Percentiles rank a stretch among this genome's conserved stretches.
Conservation (phyloP, 1,140 invertebrate species). For the Eumeta japonica region DNA sequence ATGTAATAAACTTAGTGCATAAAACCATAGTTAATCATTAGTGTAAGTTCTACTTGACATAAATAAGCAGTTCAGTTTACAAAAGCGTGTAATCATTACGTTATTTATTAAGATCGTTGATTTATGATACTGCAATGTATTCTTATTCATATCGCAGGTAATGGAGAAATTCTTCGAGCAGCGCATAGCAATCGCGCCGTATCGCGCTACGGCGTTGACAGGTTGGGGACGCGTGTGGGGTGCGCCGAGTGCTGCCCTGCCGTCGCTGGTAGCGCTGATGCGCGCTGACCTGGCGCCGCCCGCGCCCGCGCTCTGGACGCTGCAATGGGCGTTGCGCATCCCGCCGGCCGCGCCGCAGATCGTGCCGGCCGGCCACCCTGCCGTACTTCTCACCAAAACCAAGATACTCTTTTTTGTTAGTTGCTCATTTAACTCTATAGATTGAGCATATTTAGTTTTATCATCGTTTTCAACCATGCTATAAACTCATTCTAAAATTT, state of each 20-base stretch:
- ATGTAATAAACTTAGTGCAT: no score
- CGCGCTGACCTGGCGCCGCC: conserved; percentile 41
- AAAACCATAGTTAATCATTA: no score
- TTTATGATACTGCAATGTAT: no score
- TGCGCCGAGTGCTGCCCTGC: conserved; percentile 79
- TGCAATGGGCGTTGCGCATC: conserved; percentile 88
- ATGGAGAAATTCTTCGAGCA: conserved; percentile 92
- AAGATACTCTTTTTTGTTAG: conserved; percentile 90
- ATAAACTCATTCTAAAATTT: background rate
- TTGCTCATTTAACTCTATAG: conserved; percentile 15
- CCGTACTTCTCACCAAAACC: conserved; percentile 76
- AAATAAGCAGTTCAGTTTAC: no score
- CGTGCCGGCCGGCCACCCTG: conserved; percentile 80
- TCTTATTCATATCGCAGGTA: conserved; percentile 60
- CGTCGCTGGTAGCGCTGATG: conserved; percentile 76
- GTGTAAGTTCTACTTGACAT: no score
- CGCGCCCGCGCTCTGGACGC: conserved; percentile 67
- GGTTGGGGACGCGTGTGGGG: conserved; percentile 82
- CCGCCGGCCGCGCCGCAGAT: conserved; percentile 83
- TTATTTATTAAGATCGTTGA: no score
- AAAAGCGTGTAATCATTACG: no score
- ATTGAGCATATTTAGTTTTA: no score
- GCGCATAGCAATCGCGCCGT: conserved; percentile 82
- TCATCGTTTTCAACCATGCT: no score
- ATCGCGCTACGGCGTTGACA: conserved; percentile 82